Percentiles rank a stretch among this genome's conserved stretches.
Conservation (phyloP, 2,797 vertebrate genomes). For the Vipera ursinii region DNA sequence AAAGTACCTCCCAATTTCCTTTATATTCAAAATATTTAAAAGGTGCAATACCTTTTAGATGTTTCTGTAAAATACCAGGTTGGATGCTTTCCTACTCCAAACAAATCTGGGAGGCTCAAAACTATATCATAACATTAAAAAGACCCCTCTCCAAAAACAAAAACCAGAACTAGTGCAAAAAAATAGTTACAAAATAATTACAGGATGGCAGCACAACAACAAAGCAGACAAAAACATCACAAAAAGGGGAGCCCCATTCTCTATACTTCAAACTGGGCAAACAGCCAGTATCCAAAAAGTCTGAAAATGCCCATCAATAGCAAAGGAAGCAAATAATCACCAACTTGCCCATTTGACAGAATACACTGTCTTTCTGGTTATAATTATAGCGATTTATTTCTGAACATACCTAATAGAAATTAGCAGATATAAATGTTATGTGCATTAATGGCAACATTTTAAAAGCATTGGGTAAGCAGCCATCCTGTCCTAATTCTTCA, state of each 20-base stretch:
- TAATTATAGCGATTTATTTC: neutral
- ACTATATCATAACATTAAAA: neutral
- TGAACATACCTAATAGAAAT: neutral
- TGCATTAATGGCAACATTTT: neutral
- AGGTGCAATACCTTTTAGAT: neutral
- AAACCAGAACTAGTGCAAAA: neutral
- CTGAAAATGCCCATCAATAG: neutral
- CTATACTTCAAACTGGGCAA: neutral
- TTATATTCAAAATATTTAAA: neutral
- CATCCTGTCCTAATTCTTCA: neutral
- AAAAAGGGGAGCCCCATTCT: neutral
- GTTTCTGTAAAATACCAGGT: neutral
- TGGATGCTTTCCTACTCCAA: neutral
- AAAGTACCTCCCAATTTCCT: neutral
- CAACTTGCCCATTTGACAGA: neutral
- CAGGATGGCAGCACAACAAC: neutral
- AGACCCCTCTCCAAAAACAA: neutral
- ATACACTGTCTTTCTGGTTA: neutral
- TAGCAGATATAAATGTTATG: neutral
- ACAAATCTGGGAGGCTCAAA: neutral
- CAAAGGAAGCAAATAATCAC: neutral
- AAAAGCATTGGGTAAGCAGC: neutral
- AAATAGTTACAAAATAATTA: neutral
- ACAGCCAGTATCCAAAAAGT: neutral
- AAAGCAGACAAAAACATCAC: neutral